These are phyloP conservation scores for Falco peregrinus DNA, from an alignment of 2,797 vertebrate species.

Conservation along the genomic window DNA sequence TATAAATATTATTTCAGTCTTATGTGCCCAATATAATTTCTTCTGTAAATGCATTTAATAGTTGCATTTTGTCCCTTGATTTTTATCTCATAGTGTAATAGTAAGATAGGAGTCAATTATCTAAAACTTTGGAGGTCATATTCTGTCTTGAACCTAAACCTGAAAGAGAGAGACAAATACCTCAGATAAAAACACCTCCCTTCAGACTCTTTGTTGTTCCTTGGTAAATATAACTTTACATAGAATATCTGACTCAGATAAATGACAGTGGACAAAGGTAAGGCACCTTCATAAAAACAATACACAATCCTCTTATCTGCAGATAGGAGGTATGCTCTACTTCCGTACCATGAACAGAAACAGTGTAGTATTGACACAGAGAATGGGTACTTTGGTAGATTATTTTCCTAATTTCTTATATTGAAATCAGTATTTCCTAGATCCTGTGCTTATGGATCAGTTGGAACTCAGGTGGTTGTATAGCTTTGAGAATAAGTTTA, in stretches of 20 bases:
- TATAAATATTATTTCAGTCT: neutral
- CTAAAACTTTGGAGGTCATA: neutral
- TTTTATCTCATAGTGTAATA: neutral
- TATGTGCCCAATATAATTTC: neutral
- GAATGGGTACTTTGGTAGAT: neutral
- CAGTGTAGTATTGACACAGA: neutral
- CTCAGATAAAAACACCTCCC: neutral
- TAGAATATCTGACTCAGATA: neutral
- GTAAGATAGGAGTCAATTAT: neutral
- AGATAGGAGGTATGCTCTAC: neutral
- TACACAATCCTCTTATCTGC: neutral
- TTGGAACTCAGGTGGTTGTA: neutral
- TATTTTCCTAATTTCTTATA: neutral
- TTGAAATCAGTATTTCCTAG: neutral
- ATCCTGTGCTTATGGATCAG: neutral
- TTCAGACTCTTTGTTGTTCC: neutral
- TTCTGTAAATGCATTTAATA: neutral
- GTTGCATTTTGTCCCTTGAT: neutral
- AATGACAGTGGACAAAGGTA: neutral
- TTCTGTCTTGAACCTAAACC: neutral
- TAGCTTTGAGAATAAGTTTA: neutral
- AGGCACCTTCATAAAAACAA: neutral
- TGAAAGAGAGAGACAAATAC: neutral
- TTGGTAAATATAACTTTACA: neutral
- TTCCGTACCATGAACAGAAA: neutral